These are phyloP conservation scores for Apis laboriosa DNA, from an alignment of 1,140 invertebrate species.

Conservation along the genomic window DNA sequence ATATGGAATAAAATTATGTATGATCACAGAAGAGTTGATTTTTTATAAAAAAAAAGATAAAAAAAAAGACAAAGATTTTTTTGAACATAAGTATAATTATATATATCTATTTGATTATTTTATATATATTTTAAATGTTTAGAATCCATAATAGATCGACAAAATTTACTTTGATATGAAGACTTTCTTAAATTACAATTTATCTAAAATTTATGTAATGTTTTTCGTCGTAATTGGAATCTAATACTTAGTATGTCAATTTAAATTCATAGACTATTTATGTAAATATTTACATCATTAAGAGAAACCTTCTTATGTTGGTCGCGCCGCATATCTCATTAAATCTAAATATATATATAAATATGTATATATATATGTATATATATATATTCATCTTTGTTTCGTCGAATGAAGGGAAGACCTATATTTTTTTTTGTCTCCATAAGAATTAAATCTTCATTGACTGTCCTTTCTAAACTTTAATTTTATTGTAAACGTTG, in stretches of 20 bases:
- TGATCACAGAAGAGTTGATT: no score
- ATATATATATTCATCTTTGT: constrained; percentile 34
- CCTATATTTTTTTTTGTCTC: constrained; percentile 42
- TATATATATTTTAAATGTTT: neutral
- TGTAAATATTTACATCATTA: constrained; percentile 46
- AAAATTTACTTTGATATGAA: constrained; percentile 30
- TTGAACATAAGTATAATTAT: neutral
- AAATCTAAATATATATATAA: constrained; percentile 43
- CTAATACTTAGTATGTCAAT: neutral
- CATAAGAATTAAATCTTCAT: neutral
- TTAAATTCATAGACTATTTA: constrained; percentile 11
- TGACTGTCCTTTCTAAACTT: neutral
- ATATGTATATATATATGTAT: constrained; percentile 13
- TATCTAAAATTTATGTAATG: constrained; percentile 46
- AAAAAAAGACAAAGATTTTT: neutral
- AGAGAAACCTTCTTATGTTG: constrained; percentile 43
- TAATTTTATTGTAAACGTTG: constrained; percentile 4
- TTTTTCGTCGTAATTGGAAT: constrained; percentile 35
- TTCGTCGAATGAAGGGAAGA: constrained; percentile 57
- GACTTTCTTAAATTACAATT: constrained; percentile 41
- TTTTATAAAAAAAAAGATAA: no score
- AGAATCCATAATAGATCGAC: neutral
- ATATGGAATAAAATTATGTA: no score
- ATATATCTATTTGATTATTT: neutral
- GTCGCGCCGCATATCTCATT: constrained; percentile 45